Evolutionary conservation across 2,113 vertebrate species (phyloP).

Genomic region (Cephalopholis sonnerati): DNA sequence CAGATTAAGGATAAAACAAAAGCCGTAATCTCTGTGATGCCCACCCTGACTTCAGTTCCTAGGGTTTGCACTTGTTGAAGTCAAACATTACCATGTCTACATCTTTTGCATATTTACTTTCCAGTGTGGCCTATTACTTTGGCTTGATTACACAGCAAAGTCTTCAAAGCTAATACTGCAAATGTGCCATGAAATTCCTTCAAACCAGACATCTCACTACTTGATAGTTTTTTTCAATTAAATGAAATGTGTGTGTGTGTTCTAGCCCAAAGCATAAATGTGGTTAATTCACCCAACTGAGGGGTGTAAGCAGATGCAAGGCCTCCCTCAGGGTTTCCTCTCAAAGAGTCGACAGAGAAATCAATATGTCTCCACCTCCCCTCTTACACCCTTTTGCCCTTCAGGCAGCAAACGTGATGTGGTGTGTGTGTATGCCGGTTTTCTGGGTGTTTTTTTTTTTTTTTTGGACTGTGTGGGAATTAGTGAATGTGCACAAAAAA

Average conservation of each 20-base stretch:
- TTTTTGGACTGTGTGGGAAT: conserved; percentile 3
- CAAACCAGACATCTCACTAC: conserved; percentile 42
- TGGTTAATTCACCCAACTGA: conserved; percentile 65
- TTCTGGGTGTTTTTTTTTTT: conserved; percentile 4
- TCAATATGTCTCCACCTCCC: conserved; percentile 66
- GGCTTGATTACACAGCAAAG: conserved; percentile 25
- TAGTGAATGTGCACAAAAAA: neutral
- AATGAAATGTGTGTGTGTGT: conserved; percentile 44
- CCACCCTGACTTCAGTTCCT: conserved; percentile 21
- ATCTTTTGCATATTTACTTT: conserved; percentile 26
- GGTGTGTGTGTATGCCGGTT: conserved; percentile 20
- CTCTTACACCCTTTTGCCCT: conserved; percentile 43
- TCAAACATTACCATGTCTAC: conserved; percentile 23
- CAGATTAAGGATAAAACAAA: conserved; percentile 59
- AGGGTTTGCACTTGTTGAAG: conserved; percentile 43
- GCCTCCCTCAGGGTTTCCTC: conserved; percentile 67
- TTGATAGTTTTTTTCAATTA: conserved; percentile 32
- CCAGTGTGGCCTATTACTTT: conserved; percentile 18
- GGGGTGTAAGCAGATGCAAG: conserved; percentile 56
- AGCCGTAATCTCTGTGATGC: conserved; percentile 42
- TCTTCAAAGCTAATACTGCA: conserved; percentile 58
- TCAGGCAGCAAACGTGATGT: conserved; percentile 51
- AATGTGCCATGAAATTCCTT: conserved; percentile 57
- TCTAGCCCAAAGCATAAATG: conserved; percentile 53
- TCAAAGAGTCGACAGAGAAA: conserved; percentile 67